Evolutionary conservation across 2,113 vertebrate species (phyloP).

Genomic region (Vulpes ferrilata): DNA sequence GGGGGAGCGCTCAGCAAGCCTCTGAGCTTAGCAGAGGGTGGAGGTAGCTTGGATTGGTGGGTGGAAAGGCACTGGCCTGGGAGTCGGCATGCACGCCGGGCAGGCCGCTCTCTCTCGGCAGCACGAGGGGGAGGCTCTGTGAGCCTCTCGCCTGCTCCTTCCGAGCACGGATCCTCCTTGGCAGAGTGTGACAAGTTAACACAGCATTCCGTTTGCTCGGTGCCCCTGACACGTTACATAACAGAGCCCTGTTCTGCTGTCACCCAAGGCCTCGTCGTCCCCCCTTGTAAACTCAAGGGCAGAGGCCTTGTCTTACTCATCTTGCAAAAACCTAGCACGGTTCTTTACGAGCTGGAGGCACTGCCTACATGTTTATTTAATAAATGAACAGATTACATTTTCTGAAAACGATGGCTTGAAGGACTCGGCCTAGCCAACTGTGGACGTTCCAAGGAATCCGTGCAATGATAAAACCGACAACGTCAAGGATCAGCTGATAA

Average conservation of each 20-base stretch:
- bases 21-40: neutral
- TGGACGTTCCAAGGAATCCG: neutral
- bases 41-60: neutral
- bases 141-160: neutral
- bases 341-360: neutral
- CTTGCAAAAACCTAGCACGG: neutral
- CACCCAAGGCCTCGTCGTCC: constrained; percentile 21
- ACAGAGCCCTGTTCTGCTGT: neutral
- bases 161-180: neutral
- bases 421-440: neutral
- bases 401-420: neutral
- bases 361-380: constrained; percentile 65
- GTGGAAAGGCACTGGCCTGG: neutral
- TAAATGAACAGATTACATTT: constrained; percentile 10
- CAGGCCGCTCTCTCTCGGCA: no score
- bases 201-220: neutral
- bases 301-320: constrained; percentile 62
- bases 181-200: constrained; percentile 22
- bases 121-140: neutral
- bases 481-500: neutral
- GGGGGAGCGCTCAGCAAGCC: accelerated
- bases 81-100: accelerated
- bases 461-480: neutral
- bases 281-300: constrained; percentile 63
- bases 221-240: neutral